phyloP scores from a whole-genome alignment of 2,113 vertebrate genomes.

The Notothenia coriiceps region DNA sequence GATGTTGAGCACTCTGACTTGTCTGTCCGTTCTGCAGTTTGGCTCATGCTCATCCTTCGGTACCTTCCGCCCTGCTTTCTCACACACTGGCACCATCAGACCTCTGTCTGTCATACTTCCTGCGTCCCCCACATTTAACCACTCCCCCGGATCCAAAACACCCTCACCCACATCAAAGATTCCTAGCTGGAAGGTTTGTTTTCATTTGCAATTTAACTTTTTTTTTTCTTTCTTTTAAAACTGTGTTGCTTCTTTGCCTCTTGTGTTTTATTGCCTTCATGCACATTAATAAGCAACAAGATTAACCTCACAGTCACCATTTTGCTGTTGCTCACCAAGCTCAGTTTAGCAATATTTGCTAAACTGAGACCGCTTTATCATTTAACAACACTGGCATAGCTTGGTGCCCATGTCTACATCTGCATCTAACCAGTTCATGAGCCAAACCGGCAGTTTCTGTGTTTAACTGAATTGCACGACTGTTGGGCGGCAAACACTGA shows the following conservation, averaged over 20 bases:
- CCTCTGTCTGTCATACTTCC: slow-evolving; percentile 87
- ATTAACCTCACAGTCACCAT: slow-evolving; percentile 55
- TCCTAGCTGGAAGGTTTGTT: slow-evolving; percentile 89
- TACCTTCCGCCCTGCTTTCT: slow-evolving; percentile 87
- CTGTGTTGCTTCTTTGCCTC: slow-evolving; percentile 67
- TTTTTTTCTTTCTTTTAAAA: slow-evolving; percentile 44
- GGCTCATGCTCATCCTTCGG: slow-evolving; percentile 88
- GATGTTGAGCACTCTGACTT: slow-evolving; percentile 73
- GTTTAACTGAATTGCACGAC: slow-evolving; percentile 26
- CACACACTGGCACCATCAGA: slow-evolving; percentile 86
- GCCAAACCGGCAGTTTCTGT: slow-evolving; percentile 48
- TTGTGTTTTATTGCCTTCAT: slow-evolving; percentile 54
- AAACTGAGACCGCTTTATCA: slow-evolving; percentile 48
- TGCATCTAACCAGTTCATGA: slow-evolving; percentile 55
- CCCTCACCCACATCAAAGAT: slow-evolving; percentile 87
- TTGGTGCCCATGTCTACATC: slow-evolving; percentile 19
- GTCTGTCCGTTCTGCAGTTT: slow-evolving; percentile 86
- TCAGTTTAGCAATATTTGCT: slow-evolving; percentile 61
- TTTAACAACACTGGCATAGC: slow-evolving; percentile 30
- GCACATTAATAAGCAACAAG: slow-evolving; percentile 15
- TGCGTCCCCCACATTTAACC: slow-evolving; percentile 86
- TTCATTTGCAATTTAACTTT: slow-evolving; percentile 81
- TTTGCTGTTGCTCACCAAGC: slow-evolving; percentile 48
- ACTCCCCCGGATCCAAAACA: slow-evolving; percentile 85
- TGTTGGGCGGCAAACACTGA: slow-evolving; percentile 30